Evolutionary conservation across 2,888 invertebrate genomes (phyloP), one percentile per base, ranked within the genome.

Genomic region (Noctua fimbriata): DNA sequence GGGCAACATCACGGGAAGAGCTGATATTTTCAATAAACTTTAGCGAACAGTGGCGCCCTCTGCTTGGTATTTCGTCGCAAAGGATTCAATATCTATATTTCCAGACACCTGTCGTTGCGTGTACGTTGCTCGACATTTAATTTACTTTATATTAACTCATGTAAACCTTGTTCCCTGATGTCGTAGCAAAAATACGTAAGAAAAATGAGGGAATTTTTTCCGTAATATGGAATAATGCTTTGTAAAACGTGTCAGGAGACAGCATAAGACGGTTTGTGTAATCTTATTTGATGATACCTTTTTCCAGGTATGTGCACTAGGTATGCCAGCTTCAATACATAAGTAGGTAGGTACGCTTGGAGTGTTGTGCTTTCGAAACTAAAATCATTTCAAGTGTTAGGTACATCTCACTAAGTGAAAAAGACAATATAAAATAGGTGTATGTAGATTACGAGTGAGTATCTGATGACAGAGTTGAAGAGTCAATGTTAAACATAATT

Each of bases 141-240:
- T 88, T 85, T 87, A 73, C 60, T 83, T 87, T 73, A 81, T 79
- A 87, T 81, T 85, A 85, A 73, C 76, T 75, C 70, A 41, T 63
- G 78, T 72, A 69, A 71, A 65, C 67, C 79, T 47, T 74, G 83
- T 75, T 69, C 76, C 7, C n/a, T 7, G 63, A 58, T 28, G 58
- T 73, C 28, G 41, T 41, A 52, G 12, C 65, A 36, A 70, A 73
- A 82, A 69, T 24, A 36, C 4, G 12, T 7, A 3, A 36, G 63
- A 49, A n/a, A 67, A 44, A 67, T 28, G 36, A 67, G n/a, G 10
- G n/a, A 44, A 14, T 9, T 10, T 49, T 58, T 49, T 49, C n/a
- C 69, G n/a, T 49, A 10, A 9, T 74, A 58, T 74, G 18, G 44
- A 49, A 75, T 52, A 28, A 73, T 69, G 21, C 24, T 41, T 63